Evolutionary conservation across 2,888 invertebrate genomes (phyloP), one percentile per base, ranked within the genome.

Genomic region (Carcina quercana): DNA sequence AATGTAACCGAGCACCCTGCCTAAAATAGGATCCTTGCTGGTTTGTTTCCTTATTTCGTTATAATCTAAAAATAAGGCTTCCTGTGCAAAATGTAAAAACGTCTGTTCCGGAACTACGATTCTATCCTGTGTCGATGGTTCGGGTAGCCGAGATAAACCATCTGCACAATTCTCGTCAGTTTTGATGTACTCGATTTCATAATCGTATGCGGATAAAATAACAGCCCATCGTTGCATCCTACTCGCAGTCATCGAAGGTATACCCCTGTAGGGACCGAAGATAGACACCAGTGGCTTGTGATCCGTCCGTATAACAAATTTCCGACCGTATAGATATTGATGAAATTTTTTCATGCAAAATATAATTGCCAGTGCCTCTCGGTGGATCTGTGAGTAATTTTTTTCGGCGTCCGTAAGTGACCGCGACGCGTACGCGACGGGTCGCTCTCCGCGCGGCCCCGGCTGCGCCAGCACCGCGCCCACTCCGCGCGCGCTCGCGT

Each of bases 161-260:
- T 14, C 14, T 19, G 19, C 13, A 7, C 8, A 3, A 2, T 13
- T 36, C 7, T 27, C 25, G 8, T 40, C 35, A 1, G 35, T 25
- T 1, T 34, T 29, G 4, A 42, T 19, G 11, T 42, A 41, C 15
- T 36, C 27, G n/a, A 41, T 38, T 3, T 32, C 30, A 25, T 30
- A 35, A 24, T 30, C 22, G 19, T 39, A 35, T 3, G 27, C 35
- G 3, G 35, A 30, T 13, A 38, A 19, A n/a, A 28, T 19, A 3
- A 38, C 15, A 1, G 41, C 41, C 41, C 38, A 41, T 1, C 41
- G 13, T 13, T 41, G 41, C 20, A 41, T 14, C 1, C 41, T n/a
- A 10, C 29, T 36, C 1, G 42, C 34, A 2, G 42, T 36, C 19
- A 32, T 37, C 3, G 7, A 15, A 4, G 40, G 37, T n/a, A 40